Evolutionary conservation across 2,888 invertebrate species (phyloP), one percentile per base, ranked within the genome.

Genomic region (Anagyrus pseudococci): DNA sequence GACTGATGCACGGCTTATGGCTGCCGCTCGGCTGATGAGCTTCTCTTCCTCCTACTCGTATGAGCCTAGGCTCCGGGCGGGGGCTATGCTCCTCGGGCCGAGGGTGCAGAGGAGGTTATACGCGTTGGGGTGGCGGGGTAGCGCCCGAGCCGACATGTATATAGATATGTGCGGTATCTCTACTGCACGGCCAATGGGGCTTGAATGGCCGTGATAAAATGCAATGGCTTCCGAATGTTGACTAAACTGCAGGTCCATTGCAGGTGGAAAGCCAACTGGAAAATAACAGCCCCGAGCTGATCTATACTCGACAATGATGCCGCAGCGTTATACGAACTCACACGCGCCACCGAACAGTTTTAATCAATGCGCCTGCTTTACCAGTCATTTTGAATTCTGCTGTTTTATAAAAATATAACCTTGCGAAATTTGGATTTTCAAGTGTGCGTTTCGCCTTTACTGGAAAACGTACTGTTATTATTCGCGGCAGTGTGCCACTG

Each of bases 141-240:
- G 17, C 22, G 8, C 19, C 15, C 40, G 52, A 15, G 19, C 29
- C 41, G n/a, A 29, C 15, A 68, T 72, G 71, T 73, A 76, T 76
- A 77, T 75, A 78, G 78, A 75, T 77, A 76, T 75, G 76, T 76
- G 77, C 76, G 77, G 77, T 80, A 80, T 80, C 80, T 79, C 77
- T 75, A 74, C 72, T 75, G 78, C 78, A 80, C 76, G 80, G 78
- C 76, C 80, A 78, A 80, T 80, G 80, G 77, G 78, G 77, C 77
- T 79, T 80, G 79, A 80, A 80, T 80, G 76, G 76, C 77, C 71
- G 75, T 77, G 79, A 80, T 80, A 80, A 80, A 80, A 79, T 78
- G 76, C 66, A 79, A 80, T 76, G 78, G 78, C 79, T 80, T 79
- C 79, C 79, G 79, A 80, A 80, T 80, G 80, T 80, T 80, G 80